Evolutionary conservation across 2,888 invertebrate species (phyloP).

Genomic region (Plagodis dolabraria): DNA sequence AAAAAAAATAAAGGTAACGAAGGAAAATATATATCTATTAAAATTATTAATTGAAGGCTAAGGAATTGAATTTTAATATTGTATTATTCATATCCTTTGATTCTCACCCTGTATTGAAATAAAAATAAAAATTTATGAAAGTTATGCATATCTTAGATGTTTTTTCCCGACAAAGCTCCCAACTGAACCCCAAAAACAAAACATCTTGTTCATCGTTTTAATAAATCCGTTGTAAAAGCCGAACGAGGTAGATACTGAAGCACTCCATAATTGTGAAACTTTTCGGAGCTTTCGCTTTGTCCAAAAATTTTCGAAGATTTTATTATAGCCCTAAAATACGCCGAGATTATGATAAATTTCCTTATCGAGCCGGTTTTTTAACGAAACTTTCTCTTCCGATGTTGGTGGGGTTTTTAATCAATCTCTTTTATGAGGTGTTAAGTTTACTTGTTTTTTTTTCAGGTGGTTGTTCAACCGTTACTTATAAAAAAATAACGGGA

Average conservation of each 20-base stretch:
- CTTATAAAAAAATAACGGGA: too few species aligned
- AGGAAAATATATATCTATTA: too few species aligned
- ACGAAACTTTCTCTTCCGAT: conserved; percentile 20
- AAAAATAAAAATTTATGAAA: too few species aligned
- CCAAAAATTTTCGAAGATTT: conserved; percentile 38
- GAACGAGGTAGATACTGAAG: conserved; percentile 33
- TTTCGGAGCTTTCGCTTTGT: conserved; percentile 35
- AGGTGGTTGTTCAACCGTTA: not conserved
- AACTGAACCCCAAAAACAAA: conserved; percentile 32
- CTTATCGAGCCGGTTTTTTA: conserved; percentile 23
- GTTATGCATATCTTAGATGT: not conserved
- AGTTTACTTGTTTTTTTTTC: conserved; percentile 7
- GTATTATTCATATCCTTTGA: too few species aligned
- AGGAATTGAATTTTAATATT: too few species aligned
- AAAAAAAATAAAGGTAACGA: too few species aligned
- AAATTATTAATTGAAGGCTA: too few species aligned
- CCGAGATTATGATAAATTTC: conserved; percentile 33
- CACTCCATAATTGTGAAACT: conserved; percentile 42
- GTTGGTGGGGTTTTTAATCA: conserved; percentile 21
- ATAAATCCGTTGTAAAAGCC: conserved; percentile 40
- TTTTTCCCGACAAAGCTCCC: not conserved
- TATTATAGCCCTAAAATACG: conserved; percentile 35
- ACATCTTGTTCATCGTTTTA: conserved; percentile 41
- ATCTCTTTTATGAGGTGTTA: conserved; percentile 19
- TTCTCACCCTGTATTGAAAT: too few species aligned